Conservation (phyloP, 2,113 vertebrate genomes). For the Grallaria varia region DNA sequence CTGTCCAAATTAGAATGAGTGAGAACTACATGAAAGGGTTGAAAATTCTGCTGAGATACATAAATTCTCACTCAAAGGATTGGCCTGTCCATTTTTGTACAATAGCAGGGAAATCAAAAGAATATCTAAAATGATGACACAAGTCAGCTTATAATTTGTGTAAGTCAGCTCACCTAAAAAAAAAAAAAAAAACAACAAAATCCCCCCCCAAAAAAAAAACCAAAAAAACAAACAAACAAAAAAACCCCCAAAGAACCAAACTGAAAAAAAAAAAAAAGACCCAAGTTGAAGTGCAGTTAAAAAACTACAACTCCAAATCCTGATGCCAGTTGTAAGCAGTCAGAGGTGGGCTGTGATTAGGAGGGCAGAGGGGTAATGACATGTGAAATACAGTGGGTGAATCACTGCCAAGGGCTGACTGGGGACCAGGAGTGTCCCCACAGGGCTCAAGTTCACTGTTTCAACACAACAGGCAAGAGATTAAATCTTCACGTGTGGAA, state of each 20-base stretch:
- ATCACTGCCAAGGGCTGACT: fast-evolving
- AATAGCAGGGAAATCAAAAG: background rate
- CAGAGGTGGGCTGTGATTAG: background rate
- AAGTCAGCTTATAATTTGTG: background rate
- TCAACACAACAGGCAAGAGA: background rate
- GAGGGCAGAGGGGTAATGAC: background rate
- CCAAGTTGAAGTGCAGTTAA: background rate
- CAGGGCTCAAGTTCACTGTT: background rate
- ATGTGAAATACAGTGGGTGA: background rate
- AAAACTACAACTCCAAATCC: background rate
- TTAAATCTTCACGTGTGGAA: background rate
- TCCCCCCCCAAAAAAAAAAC: background rate
- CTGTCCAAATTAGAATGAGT: background rate
- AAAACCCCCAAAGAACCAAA: background rate
- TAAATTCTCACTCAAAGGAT: background rate
- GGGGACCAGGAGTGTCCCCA: background rate
- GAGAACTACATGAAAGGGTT: background rate
- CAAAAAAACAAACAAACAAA: background rate
- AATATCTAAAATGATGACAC: background rate
- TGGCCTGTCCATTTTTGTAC: background rate
- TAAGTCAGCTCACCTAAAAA: background rate
- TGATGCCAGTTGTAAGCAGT: background rate
- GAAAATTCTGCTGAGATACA: background rate
- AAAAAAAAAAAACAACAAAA: background rate
- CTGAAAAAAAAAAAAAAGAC: background rate